Evolutionary conservation across 1,140 invertebrate species (phyloP), one percentile per base, ranked within the genome.

Genomic region (Grapholita molesta): DNA sequence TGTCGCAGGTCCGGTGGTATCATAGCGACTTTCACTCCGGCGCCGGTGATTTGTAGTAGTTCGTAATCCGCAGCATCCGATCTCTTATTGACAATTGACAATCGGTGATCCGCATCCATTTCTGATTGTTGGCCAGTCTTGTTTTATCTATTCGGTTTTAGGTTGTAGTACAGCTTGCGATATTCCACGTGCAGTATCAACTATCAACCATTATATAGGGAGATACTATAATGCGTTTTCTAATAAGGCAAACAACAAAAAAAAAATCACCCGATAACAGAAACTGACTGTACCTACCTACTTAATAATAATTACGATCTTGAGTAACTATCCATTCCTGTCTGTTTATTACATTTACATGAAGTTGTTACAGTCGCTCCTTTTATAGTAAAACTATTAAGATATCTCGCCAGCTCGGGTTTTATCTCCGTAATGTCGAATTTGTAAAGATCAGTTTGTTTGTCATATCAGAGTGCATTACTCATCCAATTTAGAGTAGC

Each of bases 31-130:
- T 88, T 88, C 86, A 88, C 85, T 89, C 69, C 68, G 76, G 73
- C 75, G 73, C 76, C 72, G 73, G 77, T 84, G 75, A 86, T 89
- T 88, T 86, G 83, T 84, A 85, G 85, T 84, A 79, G 81, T 75
- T 76, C 78, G 75, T 83, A 85, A 88, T 83, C 83, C 77, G 75
- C 76, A 75, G 77, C 71, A 82, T 84, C 83, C 76, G 85, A 83
- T 86, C 76, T 76, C 80, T 83, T 84, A 86, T 83, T 85, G 78
- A 61, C 55, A 28, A 86, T 83, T 85, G 78, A 61, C 55, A 28
- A 57, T 57, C 55, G 30, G 15, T 28, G 55, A 48, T 48, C 15
- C 55, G 12, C 25, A 28, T 28, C n/a, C 6, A 61, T 30, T 61
- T 30, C 55, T 18, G 3, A 48, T 48, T 48, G 15, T 7, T 18